Percentiles rank a stretch among this genome's conserved stretches.
Conservation (phyloP, 2,888 invertebrate genomes). For the Chydorus sphaericus region DNA sequence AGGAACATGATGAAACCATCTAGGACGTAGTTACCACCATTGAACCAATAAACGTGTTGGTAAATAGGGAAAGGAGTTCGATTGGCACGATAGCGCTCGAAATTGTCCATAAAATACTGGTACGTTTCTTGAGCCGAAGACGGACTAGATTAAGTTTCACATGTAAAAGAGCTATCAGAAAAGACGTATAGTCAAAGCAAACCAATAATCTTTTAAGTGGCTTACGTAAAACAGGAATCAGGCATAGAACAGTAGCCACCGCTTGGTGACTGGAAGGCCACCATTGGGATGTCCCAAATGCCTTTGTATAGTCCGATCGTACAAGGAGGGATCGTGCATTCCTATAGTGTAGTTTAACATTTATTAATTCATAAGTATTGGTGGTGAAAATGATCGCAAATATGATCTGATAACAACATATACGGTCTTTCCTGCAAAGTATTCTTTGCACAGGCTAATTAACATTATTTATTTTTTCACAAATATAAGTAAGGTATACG, state of each 20-base stretch:
- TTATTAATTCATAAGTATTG: no score
- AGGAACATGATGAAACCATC: conserved; percentile 40
- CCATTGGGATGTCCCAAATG: conserved; percentile 1
- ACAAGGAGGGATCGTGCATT: conserved; percentile 6
- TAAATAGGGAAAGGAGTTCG: conserved; percentile 51
- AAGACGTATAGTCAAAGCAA: no score
- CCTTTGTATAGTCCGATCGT: background rate
- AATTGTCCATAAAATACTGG: conserved; percentile 44
- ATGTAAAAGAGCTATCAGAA: background rate
- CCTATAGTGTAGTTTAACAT: conserved; percentile 5
- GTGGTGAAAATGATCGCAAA: no score
- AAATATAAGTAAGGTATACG: no score
- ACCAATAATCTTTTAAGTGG: background rate
- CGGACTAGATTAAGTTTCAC: no score
- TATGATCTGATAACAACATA: no score
- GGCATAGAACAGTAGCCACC: background rate
- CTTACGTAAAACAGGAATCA: background rate
- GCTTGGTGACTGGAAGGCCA: background rate
- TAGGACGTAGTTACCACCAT: conserved; percentile 24
- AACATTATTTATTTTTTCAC: no score
- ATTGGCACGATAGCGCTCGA: conserved; percentile 46
- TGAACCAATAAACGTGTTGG: conserved; percentile 48
- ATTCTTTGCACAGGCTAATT: no score
- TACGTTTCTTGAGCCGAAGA: conserved; percentile 37
- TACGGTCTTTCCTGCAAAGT: no score